Evolutionary conservation across 2,113 vertebrate genomes (phyloP).

Genomic region (Mesoclemmys tuberculata): DNA sequence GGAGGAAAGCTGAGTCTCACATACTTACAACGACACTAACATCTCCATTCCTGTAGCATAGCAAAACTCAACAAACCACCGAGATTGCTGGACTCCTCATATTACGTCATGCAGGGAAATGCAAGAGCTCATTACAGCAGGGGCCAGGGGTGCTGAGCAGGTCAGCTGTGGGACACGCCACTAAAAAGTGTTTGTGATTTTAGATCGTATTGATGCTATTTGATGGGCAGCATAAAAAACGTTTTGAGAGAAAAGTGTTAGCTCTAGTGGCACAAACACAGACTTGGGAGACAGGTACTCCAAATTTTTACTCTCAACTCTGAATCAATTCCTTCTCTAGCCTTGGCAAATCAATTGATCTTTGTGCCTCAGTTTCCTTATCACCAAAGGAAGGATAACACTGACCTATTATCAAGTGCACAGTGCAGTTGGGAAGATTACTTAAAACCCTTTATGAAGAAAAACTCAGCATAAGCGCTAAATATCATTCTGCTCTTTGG

Average conservation of each 20-base stretch:
- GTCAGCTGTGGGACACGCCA: not conserved
- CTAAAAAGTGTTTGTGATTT: not conserved
- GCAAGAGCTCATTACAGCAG: not conserved
- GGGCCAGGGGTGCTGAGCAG: not conserved
- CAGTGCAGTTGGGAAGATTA: not conserved
- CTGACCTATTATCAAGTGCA: not conserved
- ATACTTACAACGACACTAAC: conserved; percentile 27
- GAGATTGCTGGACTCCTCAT: conserved; percentile 1
- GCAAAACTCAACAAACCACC: fast-evolving
- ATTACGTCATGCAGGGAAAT: not conserved
- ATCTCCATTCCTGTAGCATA: not conserved
- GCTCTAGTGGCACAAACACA: not conserved
- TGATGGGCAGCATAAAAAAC: not conserved
- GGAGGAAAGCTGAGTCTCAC: not conserved
- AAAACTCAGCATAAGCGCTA: not conserved
- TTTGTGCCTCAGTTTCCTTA: not conserved
- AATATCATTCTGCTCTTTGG: not conserved
- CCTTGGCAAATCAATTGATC: fast-evolving
- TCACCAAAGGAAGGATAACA: not conserved
- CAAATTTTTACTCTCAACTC: not conserved
- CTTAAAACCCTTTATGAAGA: not conserved
- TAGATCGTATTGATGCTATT: not conserved
- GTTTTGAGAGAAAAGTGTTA: not conserved
- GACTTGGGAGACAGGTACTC: not conserved
- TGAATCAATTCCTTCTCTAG: not conserved